Evolutionary conservation across 2,113 vertebrate species (phyloP).

Genomic region (Turdus rufiventris): DNA sequence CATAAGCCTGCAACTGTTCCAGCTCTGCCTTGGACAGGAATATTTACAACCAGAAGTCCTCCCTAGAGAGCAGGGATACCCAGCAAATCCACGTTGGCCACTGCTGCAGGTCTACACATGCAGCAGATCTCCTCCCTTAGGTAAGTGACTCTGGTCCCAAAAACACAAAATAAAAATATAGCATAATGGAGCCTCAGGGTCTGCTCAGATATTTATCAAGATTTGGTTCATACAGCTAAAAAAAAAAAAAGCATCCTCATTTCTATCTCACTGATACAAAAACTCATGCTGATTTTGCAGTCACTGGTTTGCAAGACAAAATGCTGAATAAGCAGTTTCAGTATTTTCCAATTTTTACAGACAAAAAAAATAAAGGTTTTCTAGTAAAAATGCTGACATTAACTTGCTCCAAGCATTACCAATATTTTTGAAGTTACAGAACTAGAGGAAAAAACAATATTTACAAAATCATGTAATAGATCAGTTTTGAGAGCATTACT

Average conservation of each 20-base stretch:
- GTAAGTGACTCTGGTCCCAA: not conserved
- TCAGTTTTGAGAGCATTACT: not conserved
- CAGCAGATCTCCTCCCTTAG: not conserved
- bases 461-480: conserved; percentile 1
- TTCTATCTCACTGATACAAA: not conserved
- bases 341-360: not conserved
- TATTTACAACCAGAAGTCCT: not conserved
- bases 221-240: not conserved
- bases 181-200: not conserved
- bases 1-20: not conserved
- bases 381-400: conserved; percentile 26
- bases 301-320: not conserved
- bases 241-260: not conserved
- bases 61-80: no score
- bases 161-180: not conserved
- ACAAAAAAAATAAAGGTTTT: not conserved
- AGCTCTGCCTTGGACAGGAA: not conserved
- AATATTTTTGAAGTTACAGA: not conserved
- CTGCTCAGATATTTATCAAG: not conserved
- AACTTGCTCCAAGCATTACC: not conserved
- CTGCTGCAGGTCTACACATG: fast-evolving
- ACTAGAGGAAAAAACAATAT: not conserved
- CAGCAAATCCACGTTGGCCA: fast-evolving
- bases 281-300: not conserved
- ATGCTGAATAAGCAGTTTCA: not conserved